A percentile compares a stretch with the other conserved stretches of the same genome.
phyloP scores from a whole-genome alignment of 2,888 invertebrate genomes.

The Tinea trinotella region DNA sequence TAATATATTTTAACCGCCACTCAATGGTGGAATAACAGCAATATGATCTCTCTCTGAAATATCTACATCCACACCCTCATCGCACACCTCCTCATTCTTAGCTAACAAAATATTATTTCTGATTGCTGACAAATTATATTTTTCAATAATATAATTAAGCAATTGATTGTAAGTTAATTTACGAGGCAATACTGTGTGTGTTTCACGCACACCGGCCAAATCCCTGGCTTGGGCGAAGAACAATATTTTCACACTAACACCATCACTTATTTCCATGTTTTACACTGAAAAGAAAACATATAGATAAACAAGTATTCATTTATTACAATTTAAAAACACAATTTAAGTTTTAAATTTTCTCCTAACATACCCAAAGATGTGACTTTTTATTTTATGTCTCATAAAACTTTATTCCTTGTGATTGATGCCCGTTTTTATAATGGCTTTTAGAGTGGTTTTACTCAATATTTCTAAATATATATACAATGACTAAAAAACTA shows the following conservation, averaged over 20 bases:
- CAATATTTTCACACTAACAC: constrained; percentile 76
- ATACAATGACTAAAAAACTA: too few relatives aligned
- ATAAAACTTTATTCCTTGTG: too few relatives aligned
- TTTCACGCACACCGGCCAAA: constrained; percentile 76
- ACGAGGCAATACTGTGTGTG: constrained; percentile 61
- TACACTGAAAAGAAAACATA: constrained; percentile 38
- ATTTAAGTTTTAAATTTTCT: too few relatives aligned
- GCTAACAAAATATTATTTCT: constrained; percentile 82
- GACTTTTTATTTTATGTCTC: too few relatives aligned
- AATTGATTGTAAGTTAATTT: constrained; percentile 72
- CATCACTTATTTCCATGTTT: constrained; percentile 61
- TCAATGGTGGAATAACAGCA: constrained; percentile 94
- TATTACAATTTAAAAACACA: too few relatives aligned
- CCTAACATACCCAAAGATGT: too few relatives aligned
- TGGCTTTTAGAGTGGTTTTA: too few relatives aligned
- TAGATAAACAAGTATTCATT: too few relatives aligned
- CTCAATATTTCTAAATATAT: too few relatives aligned
- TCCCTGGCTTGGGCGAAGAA: constrained; percentile 95
- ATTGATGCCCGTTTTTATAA: too few relatives aligned
- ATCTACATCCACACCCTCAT: constrained; percentile 62
- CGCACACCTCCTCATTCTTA: constrained; percentile 85
- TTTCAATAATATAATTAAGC: constrained; percentile 70
- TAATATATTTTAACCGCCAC: constrained; percentile 80
- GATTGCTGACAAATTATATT: constrained; percentile 78
- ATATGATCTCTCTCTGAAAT: constrained; percentile 83